phyloP scores from a whole-genome alignment of 1,140 invertebrate genomes.

The Sogatella furcifera region DNA sequence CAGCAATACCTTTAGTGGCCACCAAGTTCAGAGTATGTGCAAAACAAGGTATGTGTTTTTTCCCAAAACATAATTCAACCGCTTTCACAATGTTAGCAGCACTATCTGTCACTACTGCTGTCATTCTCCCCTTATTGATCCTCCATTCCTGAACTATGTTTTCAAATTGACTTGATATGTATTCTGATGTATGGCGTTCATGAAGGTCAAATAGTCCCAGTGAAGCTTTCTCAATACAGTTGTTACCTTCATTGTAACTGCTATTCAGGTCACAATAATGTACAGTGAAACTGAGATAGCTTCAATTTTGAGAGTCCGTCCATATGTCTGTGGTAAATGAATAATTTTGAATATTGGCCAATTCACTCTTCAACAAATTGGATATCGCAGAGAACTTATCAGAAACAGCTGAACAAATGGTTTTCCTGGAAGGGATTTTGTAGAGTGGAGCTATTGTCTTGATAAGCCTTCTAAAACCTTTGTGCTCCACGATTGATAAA shows the following conservation, averaged over 20 bases:
- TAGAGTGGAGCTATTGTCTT: slow-evolving; percentile 29
- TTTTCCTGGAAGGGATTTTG: slow-evolving; percentile 28
- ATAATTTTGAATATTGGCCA: slow-evolving; percentile 8
- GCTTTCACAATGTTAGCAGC: slow-evolving; percentile 32
- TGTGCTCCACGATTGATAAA: slow-evolving; percentile 30
- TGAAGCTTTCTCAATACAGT: slow-evolving; percentile 12
- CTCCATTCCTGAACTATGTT: slow-evolving; percentile 29
- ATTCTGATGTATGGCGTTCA: slow-evolving; percentile 19
- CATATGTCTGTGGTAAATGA: slow-evolving; percentile 28
- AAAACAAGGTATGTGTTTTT: slow-evolving; percentile 32
- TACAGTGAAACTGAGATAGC: slow-evolving; percentile 23
- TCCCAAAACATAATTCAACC: slow-evolving; percentile 27
- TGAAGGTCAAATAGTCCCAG: slow-evolving; percentile 18
- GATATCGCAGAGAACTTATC: slow-evolving; percentile 29
- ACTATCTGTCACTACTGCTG: slow-evolving; percentile 33
- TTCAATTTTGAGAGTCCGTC: slow-evolving; percentile 23
- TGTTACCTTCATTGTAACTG: slow-evolving; percentile 15
- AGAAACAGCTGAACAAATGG: slow-evolving; percentile 18
- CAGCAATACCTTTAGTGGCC: not conserved
- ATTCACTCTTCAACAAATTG: slow-evolving; percentile 22
- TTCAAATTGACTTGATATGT: slow-evolving; percentile 18
- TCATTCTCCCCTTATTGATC: slow-evolving; percentile 29
- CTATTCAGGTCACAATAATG: not conserved
- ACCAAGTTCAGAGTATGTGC: slow-evolving; percentile 31
- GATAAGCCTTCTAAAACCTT: slow-evolving; percentile 30